Evolutionary conservation across 2,888 invertebrate species (phyloP).

Genomic region (Trichopria drosophilae): DNA sequence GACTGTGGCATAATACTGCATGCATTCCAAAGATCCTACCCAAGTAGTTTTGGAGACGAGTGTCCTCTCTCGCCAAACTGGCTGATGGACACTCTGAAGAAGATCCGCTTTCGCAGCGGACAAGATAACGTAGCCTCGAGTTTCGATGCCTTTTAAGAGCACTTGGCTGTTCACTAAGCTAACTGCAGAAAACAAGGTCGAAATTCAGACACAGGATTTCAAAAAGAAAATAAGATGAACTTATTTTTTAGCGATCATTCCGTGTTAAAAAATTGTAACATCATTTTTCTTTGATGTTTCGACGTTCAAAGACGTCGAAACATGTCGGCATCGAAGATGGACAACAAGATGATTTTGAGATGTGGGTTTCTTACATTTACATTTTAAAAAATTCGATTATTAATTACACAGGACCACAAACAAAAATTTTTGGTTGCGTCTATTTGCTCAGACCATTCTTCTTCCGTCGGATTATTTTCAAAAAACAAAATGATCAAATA

Average conservation of each 20-base stretch:
- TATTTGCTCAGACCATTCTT: too few species aligned
- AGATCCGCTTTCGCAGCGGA: conserved; percentile 97
- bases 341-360: too few species aligned
- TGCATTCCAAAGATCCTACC: conserved; percentile 92
- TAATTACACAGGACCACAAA: too few species aligned
- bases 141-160: conserved; percentile 93
- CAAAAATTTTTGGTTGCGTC: too few species aligned
- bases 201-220: conserved; percentile 4
- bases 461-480: too few species aligned
- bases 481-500: too few species aligned
- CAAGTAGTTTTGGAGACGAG: conserved; percentile 93
- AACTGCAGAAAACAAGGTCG: conserved; percentile 61
- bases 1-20: conserved; percentile 99
- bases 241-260: neutral
- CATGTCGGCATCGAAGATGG: too few species aligned
- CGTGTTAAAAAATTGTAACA: too few species aligned
- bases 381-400: too few species aligned
- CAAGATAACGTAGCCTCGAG: conserved; percentile 94
- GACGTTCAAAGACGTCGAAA: too few species aligned
- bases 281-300: too few species aligned
- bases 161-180: conserved; percentile 92
- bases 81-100: conserved; percentile 82
- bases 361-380: too few species aligned
- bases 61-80: conserved; percentile 85
- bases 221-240: conserved; percentile 13